phyloP scores from a whole-genome alignment of 2,113 vertebrate genomes.

The Corvus hawaiiensis region DNA sequence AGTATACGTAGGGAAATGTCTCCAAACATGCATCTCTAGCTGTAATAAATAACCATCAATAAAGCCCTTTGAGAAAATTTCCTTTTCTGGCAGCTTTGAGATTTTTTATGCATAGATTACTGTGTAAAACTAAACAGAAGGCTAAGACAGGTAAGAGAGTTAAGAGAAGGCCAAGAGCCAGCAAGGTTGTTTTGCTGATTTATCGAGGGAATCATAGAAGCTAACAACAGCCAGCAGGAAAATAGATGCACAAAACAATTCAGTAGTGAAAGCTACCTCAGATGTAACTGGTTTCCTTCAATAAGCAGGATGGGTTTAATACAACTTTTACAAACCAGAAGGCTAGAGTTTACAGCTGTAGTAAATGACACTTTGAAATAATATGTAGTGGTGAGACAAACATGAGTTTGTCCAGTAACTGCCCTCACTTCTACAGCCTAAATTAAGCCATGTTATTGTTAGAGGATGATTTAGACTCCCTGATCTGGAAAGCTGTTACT shows the following conservation, averaged over 20 bases:
- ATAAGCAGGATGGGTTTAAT: not conserved
- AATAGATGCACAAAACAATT: not conserved
- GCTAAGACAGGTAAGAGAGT: not conserved
- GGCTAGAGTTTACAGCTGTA: slow-evolving; percentile 25
- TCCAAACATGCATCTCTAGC: not conserved
- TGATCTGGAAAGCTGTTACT: not conserved
- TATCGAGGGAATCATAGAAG: not conserved
- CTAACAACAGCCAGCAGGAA: not conserved
- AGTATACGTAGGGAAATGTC: not conserved
- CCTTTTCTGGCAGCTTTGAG: not conserved
- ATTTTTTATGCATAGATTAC: not conserved
- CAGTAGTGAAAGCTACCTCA: not conserved
- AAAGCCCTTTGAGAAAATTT: not conserved
- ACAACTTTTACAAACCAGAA: slow-evolving; percentile 25
- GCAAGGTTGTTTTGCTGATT: not conserved
- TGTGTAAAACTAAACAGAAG: not conserved
- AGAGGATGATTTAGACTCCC: not conserved
- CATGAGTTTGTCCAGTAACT: not conserved
- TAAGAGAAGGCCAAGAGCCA: not conserved
- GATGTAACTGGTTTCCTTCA: slow-evolving; percentile 1
- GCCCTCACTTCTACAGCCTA: not conserved
- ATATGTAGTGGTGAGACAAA: slow-evolving; percentile 1
- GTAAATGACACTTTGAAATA: slow-evolving; percentile 51
- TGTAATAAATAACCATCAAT: not conserved
- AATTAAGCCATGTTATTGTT: not conserved